These are phyloP conservation scores for Cybosia mesomella DNA, from an alignment of 2,888 invertebrate species.

Conservation along the genomic window DNA sequence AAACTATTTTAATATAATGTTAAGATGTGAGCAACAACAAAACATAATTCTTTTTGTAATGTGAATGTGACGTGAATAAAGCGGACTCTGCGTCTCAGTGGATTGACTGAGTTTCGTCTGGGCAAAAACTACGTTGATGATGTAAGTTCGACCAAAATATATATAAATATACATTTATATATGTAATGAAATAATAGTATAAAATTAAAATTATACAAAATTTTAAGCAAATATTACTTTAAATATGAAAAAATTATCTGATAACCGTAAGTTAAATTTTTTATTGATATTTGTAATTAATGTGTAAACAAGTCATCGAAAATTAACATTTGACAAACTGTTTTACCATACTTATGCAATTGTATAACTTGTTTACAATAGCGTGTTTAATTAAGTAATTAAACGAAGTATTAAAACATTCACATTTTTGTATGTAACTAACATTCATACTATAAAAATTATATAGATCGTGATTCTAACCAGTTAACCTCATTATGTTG, in stretches of 20 bases:
- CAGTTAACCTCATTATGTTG: conserved; percentile 11
- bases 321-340: background rate
- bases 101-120: conserved; percentile 69
- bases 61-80: conserved; percentile 63
- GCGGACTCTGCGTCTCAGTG: conserved; percentile 60
- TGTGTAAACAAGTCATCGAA: background rate
- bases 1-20: conserved; percentile 40
- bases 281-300: background rate
- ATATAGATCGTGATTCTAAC: background rate
- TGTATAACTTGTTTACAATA: background rate
- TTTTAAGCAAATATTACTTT: background rate
- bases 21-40: conserved; percentile 27
- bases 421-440: background rate
- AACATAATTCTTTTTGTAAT: conserved; percentile 54
- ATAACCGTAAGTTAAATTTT: background rate
- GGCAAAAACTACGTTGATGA: conserved; percentile 58
- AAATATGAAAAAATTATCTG: too few species aligned
- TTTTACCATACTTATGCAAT: background rate
- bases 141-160: conserved; percentile 57
- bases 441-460: background rate
- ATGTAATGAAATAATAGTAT: background rate
- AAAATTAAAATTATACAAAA: background rate
- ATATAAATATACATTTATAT: background rate
- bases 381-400: background rate
- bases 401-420: conserved; percentile 1